Evolutionary conservation across 2,888 invertebrate genomes (phyloP).

Genomic region (Pterobdella sp.): DNA sequence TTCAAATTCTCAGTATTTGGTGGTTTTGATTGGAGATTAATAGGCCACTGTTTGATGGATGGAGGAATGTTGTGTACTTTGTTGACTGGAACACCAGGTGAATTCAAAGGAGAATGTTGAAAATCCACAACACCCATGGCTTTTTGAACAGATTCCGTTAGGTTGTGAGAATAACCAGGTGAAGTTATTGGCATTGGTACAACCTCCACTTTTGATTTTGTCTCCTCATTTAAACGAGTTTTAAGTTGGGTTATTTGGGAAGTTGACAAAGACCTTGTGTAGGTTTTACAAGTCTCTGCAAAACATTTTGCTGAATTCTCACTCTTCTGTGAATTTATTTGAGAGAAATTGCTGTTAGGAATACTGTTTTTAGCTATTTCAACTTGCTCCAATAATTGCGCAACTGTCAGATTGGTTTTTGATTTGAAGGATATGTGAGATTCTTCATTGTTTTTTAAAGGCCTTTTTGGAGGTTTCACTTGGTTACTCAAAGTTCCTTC

Average conservation of each 20-base stretch:
- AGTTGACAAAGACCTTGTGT: background rate
- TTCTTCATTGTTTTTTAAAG: conserved; percentile 19
- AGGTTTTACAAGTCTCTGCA: background rate
- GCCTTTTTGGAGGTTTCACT: conserved; percentile 10
- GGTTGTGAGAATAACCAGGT: conserved; percentile 36
- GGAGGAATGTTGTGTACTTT: background rate
- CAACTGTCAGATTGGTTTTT: conserved; percentile 31
- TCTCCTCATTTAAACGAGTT: background rate
- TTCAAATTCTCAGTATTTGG: background rate
- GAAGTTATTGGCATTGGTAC: conserved; percentile 36
- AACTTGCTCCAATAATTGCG: conserved; percentile 31
- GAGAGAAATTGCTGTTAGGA: background rate
- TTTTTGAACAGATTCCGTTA: conserved; percentile 37
- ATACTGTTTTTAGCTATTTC: conserved; percentile 28
- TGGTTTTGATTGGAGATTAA: background rate
- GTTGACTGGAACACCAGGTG: conserved; percentile 20
- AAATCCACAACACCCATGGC: conserved; percentile 34
- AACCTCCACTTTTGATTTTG: conserved; percentile 26
- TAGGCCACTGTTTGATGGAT: conserved; percentile 2
- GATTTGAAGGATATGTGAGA: conserved; percentile 18
- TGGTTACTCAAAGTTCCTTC: background rate
- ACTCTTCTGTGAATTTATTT: background rate
- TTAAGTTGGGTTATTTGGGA: no score
- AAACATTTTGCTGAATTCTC: background rate
- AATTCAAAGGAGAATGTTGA: conserved; percentile 34